These are phyloP conservation scores for Aphidius gifuensis DNA, from an alignment of 1,140 invertebrate species.

Conservation along the genomic window DNA sequence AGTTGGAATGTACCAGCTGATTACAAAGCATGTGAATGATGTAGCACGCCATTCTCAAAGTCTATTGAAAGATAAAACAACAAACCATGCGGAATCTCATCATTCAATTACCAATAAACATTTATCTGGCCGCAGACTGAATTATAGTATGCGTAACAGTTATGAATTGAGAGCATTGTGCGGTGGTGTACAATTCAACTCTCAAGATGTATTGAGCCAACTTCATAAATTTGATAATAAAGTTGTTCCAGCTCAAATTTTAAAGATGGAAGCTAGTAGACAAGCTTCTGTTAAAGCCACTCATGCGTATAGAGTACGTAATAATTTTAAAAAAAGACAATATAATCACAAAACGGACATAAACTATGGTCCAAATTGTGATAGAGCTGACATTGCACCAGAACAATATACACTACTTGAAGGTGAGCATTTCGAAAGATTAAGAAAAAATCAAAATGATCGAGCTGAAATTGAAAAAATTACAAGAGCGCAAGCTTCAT, in stretches of 20 bases:
- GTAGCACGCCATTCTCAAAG: not conserved
- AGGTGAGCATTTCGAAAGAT: conserved; percentile 15
- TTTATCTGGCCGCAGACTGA: conserved; percentile 41
- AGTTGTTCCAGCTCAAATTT: conserved; percentile 14
- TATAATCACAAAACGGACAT: conserved; percentile 17
- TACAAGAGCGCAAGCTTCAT: no score
- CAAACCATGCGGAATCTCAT: conserved; percentile 45
- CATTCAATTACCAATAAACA: conserved; percentile 38
- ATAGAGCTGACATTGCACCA: conserved; percentile 22
- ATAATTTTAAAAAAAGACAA: conserved; percentile 20
- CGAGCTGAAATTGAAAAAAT: conserved; percentile 21
- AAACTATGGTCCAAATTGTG: conserved; percentile 23
- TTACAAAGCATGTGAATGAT: no score
- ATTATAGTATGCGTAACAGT: conserved; percentile 27
- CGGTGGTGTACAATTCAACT: conserved; percentile 39
- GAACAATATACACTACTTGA: conserved; percentile 3
- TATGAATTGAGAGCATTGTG: conserved; percentile 33
- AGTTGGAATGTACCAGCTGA: no score
- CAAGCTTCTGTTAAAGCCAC: conserved; percentile 29
- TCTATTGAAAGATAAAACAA: conserved; percentile 42
- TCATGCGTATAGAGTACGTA: conserved; percentile 31
- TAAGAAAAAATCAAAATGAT: conserved; percentile 15
- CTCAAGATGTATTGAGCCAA: conserved; percentile 20
- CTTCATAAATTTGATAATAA: conserved; percentile 5
- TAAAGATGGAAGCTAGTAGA: conserved; percentile 21